Conservation (phyloP, 2,113 vertebrate species). For the Ageneiosus marmoratus region DNA sequence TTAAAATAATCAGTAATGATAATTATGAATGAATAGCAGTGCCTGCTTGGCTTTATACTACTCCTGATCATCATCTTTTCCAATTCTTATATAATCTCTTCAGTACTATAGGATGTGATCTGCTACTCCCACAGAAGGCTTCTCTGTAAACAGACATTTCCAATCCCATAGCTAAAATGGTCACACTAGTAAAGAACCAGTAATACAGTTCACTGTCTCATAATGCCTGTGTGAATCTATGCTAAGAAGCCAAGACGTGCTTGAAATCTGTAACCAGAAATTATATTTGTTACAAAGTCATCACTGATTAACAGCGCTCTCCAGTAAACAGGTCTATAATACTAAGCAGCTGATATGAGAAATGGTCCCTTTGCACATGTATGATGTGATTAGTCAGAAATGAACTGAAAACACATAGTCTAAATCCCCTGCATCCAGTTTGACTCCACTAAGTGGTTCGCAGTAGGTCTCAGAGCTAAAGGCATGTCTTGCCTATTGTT, state of each 20-base stretch:
- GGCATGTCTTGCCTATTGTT: slow-evolving; percentile 16
- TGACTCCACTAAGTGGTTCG: slow-evolving; percentile 35
- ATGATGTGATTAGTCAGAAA: slow-evolving; percentile 21
- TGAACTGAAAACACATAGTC: slow-evolving; percentile 36
- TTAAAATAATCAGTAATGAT: slow-evolving; percentile 63
- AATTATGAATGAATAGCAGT: slow-evolving; percentile 55
- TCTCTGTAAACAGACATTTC: slow-evolving; percentile 23
- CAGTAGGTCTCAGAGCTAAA: slow-evolving; percentile 24
- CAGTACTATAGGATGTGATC: slow-evolving; percentile 30
- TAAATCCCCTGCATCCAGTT: slow-evolving; percentile 27
- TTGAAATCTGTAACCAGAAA: slow-evolving; percentile 35
- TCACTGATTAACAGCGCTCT: slow-evolving; percentile 13
- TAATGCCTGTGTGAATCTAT: neutral
- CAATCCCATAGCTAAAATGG: slow-evolving; percentile 28
- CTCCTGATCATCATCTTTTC: slow-evolving; percentile 46
- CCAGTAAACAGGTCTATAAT: slow-evolving; percentile 34
- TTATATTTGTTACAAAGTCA: slow-evolving; percentile 22
- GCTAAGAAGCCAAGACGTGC: neutral
- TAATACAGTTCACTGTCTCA: slow-evolving; percentile 23
- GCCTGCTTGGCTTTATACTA: slow-evolving; percentile 72
- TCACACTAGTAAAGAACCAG: slow-evolving; percentile 32
- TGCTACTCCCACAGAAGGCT: slow-evolving; percentile 25
- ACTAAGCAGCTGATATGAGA: slow-evolving; percentile 47
- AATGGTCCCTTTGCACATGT: slow-evolving; percentile 51
- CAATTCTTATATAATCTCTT: slow-evolving; percentile 39